These are phyloP conservation scores for Abrostola triplasia DNA, from an alignment of 2,888 invertebrate species.

Conservation along the genomic window DNA sequence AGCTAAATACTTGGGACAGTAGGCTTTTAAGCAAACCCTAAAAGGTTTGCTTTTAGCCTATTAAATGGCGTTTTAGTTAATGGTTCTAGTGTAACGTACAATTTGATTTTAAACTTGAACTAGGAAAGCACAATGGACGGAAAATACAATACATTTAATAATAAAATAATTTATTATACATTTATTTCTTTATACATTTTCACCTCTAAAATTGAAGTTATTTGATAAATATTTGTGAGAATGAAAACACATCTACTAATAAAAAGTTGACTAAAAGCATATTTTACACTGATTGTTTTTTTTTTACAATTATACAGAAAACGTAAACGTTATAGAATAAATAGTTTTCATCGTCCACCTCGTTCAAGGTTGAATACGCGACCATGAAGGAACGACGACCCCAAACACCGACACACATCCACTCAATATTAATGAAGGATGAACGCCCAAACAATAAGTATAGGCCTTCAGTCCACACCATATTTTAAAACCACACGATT, in stretches of 20 bases:
- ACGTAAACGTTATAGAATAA: too few species aligned
- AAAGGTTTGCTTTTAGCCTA: background rate
- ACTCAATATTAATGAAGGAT: slow-evolving; percentile 5
- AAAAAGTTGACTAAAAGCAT: too few species aligned
- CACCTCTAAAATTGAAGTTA: too few species aligned
- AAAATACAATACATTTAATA: too few species aligned
- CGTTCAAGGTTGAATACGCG: background rate
- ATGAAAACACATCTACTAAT: too few species aligned
- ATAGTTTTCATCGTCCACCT: background rate
- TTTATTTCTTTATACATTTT: too few species aligned
- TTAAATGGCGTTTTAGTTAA: background rate
- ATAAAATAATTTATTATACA: too few species aligned
- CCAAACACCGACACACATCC: background rate
- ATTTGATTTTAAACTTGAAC: background rate
- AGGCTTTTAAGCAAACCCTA: slow-evolving; percentile 3
- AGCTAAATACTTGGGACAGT: slow-evolving; percentile 17
- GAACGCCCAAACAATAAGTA: slow-evolving; percentile 2
- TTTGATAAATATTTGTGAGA: too few species aligned
- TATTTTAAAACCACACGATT: slow-evolving; percentile 49
- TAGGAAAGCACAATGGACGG: background rate
- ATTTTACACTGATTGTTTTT: too few species aligned
- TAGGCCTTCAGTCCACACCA: slow-evolving; percentile 22
- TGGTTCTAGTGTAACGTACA: background rate
- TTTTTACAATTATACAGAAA: too few species aligned
- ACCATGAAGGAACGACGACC: background rate